Base-by-base conservation (phyloP, 2,888 invertebrate genomes). In the Brachyptera risi region DNA sequence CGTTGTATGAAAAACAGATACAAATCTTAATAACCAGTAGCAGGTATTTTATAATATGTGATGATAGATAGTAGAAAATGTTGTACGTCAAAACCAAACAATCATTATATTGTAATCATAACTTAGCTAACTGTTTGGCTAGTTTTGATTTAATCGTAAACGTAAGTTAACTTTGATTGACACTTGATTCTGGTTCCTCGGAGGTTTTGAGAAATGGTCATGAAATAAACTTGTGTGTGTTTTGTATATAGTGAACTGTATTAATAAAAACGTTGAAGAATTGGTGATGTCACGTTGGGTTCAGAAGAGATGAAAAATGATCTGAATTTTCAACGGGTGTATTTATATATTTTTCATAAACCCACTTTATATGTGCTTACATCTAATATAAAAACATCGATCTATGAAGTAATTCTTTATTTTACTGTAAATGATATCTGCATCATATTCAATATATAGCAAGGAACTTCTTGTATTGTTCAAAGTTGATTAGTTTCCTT, bases 261-360 rank as follows among this genome's bases (percentile, higher is more conserved):
- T 54, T 54, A 54, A 54, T 54, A 54, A 54, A 37, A 51, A 54
- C 31, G 21, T 19, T 54, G 54, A 54, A 54, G 54, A 37, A 54
- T 54, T 54, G 54, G 37, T 54, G 17, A 35, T 35, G 54, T 54
- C 54, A 54, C 54, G 37, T 51, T n/a, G n/a, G 35, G 31, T 27
- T 31, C 35, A 51, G 15, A 51, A 51, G 51, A 27, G 19, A 51
- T 54, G 54, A 54, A 35, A 37, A 54, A 54, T 37, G 54, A 37
- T 35, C 54, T 54, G 11, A 3, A 35, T 37, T n/a, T n/a, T 42
- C 42, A 7, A 9, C 17, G 4, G 15, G 42, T 3, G 21, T 2
- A 31, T 5, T 7, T 19, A 42, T 19, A 42, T 11, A 42, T 42
- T n/a, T n/a, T n/a, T n/a, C n/a, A n/a, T n/a, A n/a, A n/a, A n/a